Evolutionary conservation across 2,113 vertebrate species (phyloP).

Genomic region (Dasyornis broadbenti): DNA sequence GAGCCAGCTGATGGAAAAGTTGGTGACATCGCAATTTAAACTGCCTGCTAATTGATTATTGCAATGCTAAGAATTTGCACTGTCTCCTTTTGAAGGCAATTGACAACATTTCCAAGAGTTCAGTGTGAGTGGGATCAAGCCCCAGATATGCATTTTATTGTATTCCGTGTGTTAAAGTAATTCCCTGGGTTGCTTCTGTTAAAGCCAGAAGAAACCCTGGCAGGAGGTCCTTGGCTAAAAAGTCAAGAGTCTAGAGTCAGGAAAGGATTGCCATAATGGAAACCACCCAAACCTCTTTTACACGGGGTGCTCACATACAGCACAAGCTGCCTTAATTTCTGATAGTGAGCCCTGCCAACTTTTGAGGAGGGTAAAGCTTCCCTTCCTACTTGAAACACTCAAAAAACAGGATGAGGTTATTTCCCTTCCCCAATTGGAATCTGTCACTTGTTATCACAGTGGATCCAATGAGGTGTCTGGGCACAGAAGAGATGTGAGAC

Average conservation of each 20-base stretch:
- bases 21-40: not conserved
- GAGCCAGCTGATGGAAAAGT: not conserved
- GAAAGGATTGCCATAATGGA: slow-evolving; percentile 3
- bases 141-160: not conserved
- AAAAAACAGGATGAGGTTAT: not conserved
- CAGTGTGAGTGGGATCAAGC: not conserved
- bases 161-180: not conserved
- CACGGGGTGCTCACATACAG: accelerated
- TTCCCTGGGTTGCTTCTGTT: not conserved
- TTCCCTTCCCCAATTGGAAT: not conserved
- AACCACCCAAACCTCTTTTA: not conserved
- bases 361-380: not conserved
- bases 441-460: not conserved
- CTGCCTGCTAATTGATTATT: not conserved
- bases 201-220: not conserved
- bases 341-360: not conserved
- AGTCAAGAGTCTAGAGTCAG: not conserved
- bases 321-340: not conserved
- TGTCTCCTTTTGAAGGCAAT: not conserved
- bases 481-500: not conserved
- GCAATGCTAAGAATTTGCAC: not conserved
- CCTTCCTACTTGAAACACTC: not conserved
- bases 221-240: not conserved
- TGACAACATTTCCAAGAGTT: not conserved
- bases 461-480: not conserved